Evolutionary conservation across 53 echinoderm and acorn worm genomes (phyloP).

Genomic region (Zoroaster sp.): DNA sequence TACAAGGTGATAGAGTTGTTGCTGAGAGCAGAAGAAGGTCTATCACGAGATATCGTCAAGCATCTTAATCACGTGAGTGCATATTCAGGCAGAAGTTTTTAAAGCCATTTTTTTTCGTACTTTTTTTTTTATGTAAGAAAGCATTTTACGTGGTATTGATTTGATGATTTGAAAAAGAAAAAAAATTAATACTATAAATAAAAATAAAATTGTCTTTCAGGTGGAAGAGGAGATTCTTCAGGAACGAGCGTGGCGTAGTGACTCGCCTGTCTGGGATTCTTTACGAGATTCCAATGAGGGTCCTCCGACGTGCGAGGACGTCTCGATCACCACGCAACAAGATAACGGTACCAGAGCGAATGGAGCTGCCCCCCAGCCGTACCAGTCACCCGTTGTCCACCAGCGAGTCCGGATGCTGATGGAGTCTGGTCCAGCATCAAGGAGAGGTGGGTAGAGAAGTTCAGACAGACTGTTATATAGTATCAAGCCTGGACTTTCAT

Average conservation of each 20-base stretch:
- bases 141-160: too few species aligned
- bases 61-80: conserved; percentile 88
- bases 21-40: conserved; percentile 87
- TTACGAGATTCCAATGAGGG: conserved; percentile 69
- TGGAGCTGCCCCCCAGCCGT: conserved; percentile 23
- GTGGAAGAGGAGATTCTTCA: conserved; percentile 91
- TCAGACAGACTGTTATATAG: too few species aligned
- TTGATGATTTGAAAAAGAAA: too few species aligned
- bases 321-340: conserved; percentile 59
- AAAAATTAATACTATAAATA: too few species aligned
- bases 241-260: conserved; percentile 79
- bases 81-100: too few species aligned
- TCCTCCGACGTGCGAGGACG: conserved; percentile 87
- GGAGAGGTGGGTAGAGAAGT: conserved; percentile 48
- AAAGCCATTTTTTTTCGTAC: too few species aligned
- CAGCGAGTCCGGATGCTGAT: conserved; percentile 76
- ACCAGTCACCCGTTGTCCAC: conserved; percentile 75
- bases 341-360: neutral
- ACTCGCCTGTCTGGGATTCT: conserved; percentile 89
- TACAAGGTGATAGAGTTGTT: conserved; percentile 97
- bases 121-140: too few species aligned
- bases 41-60: conserved; percentile 95
- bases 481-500: too few species aligned
- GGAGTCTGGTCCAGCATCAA: conserved; percentile 35
- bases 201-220: conserved; percentile 11